phyloP scores from a whole-genome alignment of 2,797 vertebrate species.

The Limosa lapponica region DNA sequence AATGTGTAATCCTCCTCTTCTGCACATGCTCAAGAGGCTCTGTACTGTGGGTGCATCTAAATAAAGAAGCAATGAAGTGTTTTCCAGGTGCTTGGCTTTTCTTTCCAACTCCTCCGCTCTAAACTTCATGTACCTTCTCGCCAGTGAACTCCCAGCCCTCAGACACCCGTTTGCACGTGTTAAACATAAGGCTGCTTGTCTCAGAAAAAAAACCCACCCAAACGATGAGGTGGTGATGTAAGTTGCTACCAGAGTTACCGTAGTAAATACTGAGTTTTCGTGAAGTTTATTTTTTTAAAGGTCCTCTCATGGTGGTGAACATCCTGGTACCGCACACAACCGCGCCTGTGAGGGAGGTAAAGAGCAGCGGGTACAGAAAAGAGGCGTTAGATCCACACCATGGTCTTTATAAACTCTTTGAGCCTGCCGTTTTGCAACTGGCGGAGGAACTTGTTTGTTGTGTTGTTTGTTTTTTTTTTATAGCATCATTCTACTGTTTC shows the following conservation, averaged over 20 bases:
- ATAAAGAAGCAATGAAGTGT: conserved; percentile 80
- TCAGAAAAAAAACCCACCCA: background rate
- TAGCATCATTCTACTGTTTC: background rate
- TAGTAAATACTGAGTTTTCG: background rate
- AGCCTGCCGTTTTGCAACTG: background rate
- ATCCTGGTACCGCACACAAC: background rate
- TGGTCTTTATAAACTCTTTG: background rate
- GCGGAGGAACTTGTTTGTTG: background rate
- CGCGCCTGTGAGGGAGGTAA: background rate
- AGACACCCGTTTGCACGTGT: accelerated
- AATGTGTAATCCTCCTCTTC: conserved; percentile 74
- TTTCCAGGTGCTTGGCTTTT: conserved; percentile 69
- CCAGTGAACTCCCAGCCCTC: background rate
- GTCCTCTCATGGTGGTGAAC: background rate
- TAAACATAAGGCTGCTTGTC: background rate
- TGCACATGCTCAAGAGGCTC: conserved; percentile 70
- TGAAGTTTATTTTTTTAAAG: background rate
- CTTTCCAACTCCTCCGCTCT: conserved; percentile 20
- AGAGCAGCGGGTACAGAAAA: background rate
- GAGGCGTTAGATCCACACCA: accelerated
- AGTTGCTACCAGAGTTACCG: background rate
- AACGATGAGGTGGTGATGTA: background rate
- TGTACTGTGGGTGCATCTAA: conserved; percentile 76
- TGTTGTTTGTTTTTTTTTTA: background rate
- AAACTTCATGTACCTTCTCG: background rate